These are phyloP conservation scores for Parnassius mnemosyne DNA, from an alignment of 2,888 invertebrate species.

Conservation along the genomic window DNA sequence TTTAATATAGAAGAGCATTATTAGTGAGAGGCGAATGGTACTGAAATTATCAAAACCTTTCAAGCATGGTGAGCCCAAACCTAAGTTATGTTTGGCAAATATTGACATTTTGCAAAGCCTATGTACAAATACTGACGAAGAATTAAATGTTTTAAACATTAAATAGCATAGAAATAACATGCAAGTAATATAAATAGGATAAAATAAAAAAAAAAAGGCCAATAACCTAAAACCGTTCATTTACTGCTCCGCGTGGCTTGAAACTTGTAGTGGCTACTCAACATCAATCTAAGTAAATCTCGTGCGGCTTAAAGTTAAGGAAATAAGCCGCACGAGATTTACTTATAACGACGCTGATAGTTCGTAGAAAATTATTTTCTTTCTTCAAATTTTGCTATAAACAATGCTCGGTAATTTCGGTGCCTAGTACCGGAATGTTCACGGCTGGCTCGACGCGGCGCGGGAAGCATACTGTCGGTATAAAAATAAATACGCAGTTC, in stretches of 20 bases:
- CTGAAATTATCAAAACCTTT: too few relatives aligned
- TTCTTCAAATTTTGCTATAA: conserved; percentile 3
- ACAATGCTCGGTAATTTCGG: conserved; percentile 5
- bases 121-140: too few relatives aligned
- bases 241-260: conserved; percentile 8
- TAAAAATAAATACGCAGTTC: conserved; percentile 6
- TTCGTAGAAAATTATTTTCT: conserved; percentile 26
- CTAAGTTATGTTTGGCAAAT: too few relatives aligned
- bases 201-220: neutral
- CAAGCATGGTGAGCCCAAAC: too few relatives aligned
- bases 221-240: conserved; percentile 16
- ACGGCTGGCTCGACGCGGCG: conserved; percentile 9
- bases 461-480: conserved; percentile 17
- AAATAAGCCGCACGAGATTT: conserved; percentile 75
- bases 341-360: conserved; percentile 54
- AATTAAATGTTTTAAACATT: neutral
- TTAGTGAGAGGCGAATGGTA: too few relatives aligned
- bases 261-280: conserved; percentile 28
- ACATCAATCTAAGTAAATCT: conserved; percentile 64
- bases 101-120: too few relatives aligned
- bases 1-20: too few relatives aligned
- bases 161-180: conserved; percentile 3
- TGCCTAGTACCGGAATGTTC: neutral
- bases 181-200: neutral
- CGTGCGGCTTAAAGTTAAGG: conserved; percentile 46